Base-by-base conservation (phyloP, 1,140 invertebrate species). In the Lasioglossum baleicum region DNA sequence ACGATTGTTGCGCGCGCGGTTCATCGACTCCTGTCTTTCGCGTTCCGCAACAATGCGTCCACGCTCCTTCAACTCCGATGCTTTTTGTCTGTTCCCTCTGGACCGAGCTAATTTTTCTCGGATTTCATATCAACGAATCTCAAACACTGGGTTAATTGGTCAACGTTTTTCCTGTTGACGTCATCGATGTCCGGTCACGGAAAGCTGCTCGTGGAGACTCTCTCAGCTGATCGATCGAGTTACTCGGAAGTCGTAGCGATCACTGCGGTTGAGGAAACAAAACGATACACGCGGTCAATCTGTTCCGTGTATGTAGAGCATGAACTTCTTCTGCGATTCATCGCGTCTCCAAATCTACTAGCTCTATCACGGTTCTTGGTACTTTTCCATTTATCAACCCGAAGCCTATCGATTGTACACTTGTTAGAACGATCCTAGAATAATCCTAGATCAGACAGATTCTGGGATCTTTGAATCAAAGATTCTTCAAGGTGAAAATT, bases 1-100 rank as follows among this genome's bases (percentile, higher is more conserved):
- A 17, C 76, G 60, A 72, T 78, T 72, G 75, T 78, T 67, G 58
- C n/a, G n/a, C n/a, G n/a, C n/a, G n/a, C 77, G 70, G 51, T 74
- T 56, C 77, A 80, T 74, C 71, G 63, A 74, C 69, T 78, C 48
- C 40, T 67, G 51, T 17, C 31, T 58, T 56, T 58, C 31, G 31
- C 20, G 10, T 40, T 35, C 31, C 48, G 22, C 51, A 40, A 51
- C 31, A 13, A 22, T 15, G 53, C 11, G 51, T 40, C 15, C 61
- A 15, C 26, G 11, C 60, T 64, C 40, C n/a, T 20, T 35, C 51
- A 11, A 48, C 44, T 67, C 15, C 22, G 40, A 17, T 22, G 56
- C 7, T 51, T 51, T 40, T 70, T 1, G n/a, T 35, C 5, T 6
- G 11, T 2, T 26, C 3, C 3, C 13, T 13, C 31, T 0, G 17